Evolutionary conservation across 1,140 invertebrate genomes (phyloP), one percentile per base, ranked within the genome.

Genomic region (Drosophila rhopaloa): DNA sequence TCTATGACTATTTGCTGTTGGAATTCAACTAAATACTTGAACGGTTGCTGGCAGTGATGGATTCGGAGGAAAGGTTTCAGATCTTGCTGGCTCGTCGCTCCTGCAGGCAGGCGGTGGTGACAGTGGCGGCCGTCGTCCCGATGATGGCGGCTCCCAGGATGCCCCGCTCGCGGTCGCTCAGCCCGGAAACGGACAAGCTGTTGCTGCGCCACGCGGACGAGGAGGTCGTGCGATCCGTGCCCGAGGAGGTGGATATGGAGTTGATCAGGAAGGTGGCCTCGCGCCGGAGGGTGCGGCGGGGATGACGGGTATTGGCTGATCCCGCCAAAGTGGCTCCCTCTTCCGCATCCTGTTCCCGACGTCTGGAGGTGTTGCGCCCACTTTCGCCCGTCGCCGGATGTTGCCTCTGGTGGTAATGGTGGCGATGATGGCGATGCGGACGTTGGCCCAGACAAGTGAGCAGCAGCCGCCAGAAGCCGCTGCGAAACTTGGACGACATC

Each of bases 401-500:
- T 19, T 71, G 65, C 14, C 67, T 53, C 27, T 77, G 57, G n/a
- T 77, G 50, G 8, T 85, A 35, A 11, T 78, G 74, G 10, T 78
- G 75, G 6, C 58, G 77, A 44, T 68, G 76, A 60, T 81, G 81
- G 48, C 66, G 84, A 46, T 82, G 72, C 1, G 71, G 37, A 10
- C 79, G 44, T 35, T 63, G 83, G 14, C 86, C 79, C 16, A 82
- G 62, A 29, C 91, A 81, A 0, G 61, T 72, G 10, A 92, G 83
- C 56, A 93, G 54, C 4, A 93, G 92, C 7, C 83, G 68, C 82
- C 82, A 93, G 84, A 98, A 98, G 1, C 97, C 97, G 14, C 96
- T 95, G 4, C 97, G 94, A 93, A 98, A 98, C 92, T 98, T 98
- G 0, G 96, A 97, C 38, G 97, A 97, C 96, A 97, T 97, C 13